Evolutionary conservation across 1,140 invertebrate species (phyloP).

Genomic region (Scylla paramamosain): DNA sequence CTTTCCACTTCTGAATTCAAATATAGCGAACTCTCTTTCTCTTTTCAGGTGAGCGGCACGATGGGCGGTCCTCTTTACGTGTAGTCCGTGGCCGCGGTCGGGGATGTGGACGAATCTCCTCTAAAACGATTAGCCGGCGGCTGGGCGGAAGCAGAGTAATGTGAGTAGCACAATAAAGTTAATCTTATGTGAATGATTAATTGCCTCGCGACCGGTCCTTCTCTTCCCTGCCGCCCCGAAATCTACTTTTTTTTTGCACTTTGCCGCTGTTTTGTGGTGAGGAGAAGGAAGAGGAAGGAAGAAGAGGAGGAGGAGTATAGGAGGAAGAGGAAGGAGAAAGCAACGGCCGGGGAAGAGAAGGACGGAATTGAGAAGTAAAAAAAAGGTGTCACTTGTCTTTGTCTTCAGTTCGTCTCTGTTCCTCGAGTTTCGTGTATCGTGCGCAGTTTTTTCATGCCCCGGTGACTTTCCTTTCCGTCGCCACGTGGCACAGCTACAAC

Average conservation of each 20-base stretch:
- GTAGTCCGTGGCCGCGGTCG: background rate
- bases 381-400: background rate
- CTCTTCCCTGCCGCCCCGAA: constrained; percentile 14
- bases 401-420: background rate
- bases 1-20: background rate
- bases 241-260: constrained; percentile 37
- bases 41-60: constrained; percentile 4
- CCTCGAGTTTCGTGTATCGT: background rate
- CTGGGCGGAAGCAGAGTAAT: constrained; percentile 72
- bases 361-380: background rate
- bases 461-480: background rate
- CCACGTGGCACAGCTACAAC: background rate
- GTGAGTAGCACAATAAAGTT: constrained; percentile 74
- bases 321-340: background rate
- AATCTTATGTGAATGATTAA: constrained; percentile 75
- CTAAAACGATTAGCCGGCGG: constrained; percentile 72
- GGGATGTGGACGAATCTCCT: constrained; percentile 37
- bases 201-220: constrained; percentile 57
- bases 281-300: background rate
- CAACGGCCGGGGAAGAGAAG: background rate
- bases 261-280: constrained; percentile 29
- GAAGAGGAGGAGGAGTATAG: background rate
- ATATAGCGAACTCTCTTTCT: background rate
- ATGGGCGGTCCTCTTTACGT: background rate
- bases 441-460: background rate